Base-by-base conservation (phyloP, 2,888 invertebrate genomes). In the Helicoverpa assulta region DNA sequence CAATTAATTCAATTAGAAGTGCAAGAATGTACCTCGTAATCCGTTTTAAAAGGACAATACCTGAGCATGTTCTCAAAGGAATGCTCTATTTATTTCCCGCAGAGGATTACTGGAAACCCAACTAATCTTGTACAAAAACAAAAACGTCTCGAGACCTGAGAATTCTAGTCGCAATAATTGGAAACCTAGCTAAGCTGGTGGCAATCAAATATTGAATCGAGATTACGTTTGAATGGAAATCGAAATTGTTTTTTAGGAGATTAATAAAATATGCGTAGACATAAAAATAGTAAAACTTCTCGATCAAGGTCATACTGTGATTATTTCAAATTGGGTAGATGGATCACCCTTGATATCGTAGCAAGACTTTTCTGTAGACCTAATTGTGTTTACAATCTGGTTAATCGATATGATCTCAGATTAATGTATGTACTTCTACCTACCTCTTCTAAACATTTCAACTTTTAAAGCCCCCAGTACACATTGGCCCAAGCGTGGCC, bases 101-200 rank as follows among this genome's bases (percentile, higher is more conserved):
- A n/a, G 19, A 21, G 52, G 2, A 51, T 50, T 10, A 16, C 18
- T 10, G 33, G 33, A 21, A 43, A n/a, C 12, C 63, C 14, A 43
- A 66, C 43, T 21, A 66, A 66, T 63, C 53, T 19, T 19, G 6
- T 43, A 37, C n/a, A 10, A 54, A 67, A 47, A 54, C 43, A 54
- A 19, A 62, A 54, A 54, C 33, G 21, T 54, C 33, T 33, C n/a
- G 2, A 0, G n/a, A 64, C 0, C 33, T 33, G 10, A 26, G 16
- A 37, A 54, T 37, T 67, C 33, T 21, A 1, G n/a, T 21, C n/a
- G 33, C 10, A 33, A 47, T 47, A 54, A 54, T 47, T 21, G 7
- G 7, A 37, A 54, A 7, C n/a, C 50, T 33, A 51, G 21, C 33
- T 60, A 6, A 60, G 60, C 18, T 61, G 37, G 21, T 47, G n/a